Base-by-base conservation (phyloP, 2,113 vertebrate genomes). In the Eonycteris spelaea region DNA sequence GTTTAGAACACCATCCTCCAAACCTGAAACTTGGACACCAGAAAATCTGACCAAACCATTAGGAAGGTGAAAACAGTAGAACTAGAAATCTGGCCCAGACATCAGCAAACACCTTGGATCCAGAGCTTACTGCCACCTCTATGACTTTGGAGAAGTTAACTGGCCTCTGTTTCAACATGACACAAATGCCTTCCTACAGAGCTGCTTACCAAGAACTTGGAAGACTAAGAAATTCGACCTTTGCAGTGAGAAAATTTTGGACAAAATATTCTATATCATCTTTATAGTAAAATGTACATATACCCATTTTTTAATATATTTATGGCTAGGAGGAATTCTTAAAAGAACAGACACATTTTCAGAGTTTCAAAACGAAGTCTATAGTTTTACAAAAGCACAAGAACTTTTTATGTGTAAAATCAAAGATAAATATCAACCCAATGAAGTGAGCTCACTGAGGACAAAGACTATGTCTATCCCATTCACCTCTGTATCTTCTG, bases 361-460 rank as follows among this genome's bases (percentile, higher is more conserved):
- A 88, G 22, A 57, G 6, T 85, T 97, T 91, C 71, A 93, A 78
- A 68, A 91, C 68, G 28, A 88, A 96, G 59, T 73, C 14, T 89
- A 3, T 70, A 80, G 35, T 80, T 94, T 96, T 70, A 71, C 15
- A 84, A 92, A 91, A 74, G 30, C 15, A 19, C 4, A 61, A n/a
- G 16, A 48, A 79, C 33, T 82, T 59, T 19, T 43, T 93, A 12
- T 33, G 22, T 74, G 14, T 74, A 51, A 94, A 73, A 18, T 35
- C 87, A 16, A 92, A 68, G 38, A 45, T 57, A 57, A 59, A 26
- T 28, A 26, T 8, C 35, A 65, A 67, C 48, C 18, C 21, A 26
- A 26, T 61, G 67, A 63, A 61, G 48, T 61, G 48, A 91, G 2
- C 28, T 83, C 7, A 30, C 21, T 61, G 22, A 74, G 12, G 15